A percentile compares a stretch with the other conserved stretches of the same genome.
Conservation (phyloP, 2,113 vertebrate genomes). For the Notothenia coriiceps region DNA sequence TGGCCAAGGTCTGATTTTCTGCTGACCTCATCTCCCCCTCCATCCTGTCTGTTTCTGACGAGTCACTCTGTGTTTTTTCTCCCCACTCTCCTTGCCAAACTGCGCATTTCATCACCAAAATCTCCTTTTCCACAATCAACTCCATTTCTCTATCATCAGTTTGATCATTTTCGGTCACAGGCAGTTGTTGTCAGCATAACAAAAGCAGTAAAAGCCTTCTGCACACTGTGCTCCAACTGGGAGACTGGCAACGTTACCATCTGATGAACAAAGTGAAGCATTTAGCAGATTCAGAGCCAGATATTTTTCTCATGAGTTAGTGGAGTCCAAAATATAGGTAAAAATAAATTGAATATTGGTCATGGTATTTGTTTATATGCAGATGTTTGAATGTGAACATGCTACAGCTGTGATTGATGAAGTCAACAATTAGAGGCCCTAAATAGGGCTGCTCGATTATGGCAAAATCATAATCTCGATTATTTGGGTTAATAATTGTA, state of each 20-base stretch:
- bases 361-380: too few species aligned
- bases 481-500: too few species aligned
- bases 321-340: too few species aligned
- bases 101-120: slow-evolving; percentile 1
- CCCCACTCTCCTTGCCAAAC: background rate
- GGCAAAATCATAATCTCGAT: too few species aligned
- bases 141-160: background rate
- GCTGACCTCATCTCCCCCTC: slow-evolving; percentile 43
- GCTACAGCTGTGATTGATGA: too few species aligned
- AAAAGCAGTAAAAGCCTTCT: background rate
- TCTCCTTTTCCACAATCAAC: background rate
- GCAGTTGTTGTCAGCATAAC: background rate
- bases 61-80: slow-evolving; percentile 31
- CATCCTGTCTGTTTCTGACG: slow-evolving; percentile 37
- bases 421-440: too few species aligned
- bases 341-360: too few species aligned
- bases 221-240: background rate
- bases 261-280: background rate
- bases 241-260: background rate
- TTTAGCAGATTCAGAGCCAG: background rate
- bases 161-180: slow-evolving; percentile 4
- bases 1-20: slow-evolving; percentile 53
- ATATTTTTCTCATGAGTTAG: too few species aligned
- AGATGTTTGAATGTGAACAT: too few species aligned
- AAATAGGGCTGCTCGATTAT: too few species aligned